phyloP scores from a whole-genome alignment of 2,888 invertebrate genomes.

The Deilephila elpenor region DNA sequence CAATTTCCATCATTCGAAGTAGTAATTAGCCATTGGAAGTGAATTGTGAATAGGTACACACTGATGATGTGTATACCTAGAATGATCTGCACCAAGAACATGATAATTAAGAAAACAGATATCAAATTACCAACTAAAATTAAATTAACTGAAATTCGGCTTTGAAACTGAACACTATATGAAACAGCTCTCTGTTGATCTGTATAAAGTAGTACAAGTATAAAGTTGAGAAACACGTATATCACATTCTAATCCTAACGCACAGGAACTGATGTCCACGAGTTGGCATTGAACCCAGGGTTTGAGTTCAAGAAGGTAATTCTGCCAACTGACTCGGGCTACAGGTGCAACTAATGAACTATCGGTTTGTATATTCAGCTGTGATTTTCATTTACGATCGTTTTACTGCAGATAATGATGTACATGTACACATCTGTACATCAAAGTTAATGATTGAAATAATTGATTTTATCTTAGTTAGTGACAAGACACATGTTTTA shows the following conservation, averaged over 20 bases:
- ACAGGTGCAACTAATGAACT: background rate
- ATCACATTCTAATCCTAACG: background rate
- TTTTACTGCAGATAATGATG: background rate
- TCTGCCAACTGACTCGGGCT: background rate
- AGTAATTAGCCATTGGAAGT: too few species aligned
- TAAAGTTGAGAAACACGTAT: background rate
- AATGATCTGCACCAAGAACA: too few species aligned
- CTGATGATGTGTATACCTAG: too few species aligned
- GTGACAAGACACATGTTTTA: too few species aligned
- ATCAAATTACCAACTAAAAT: too few species aligned
- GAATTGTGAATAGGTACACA: too few species aligned
- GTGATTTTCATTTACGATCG: background rate
- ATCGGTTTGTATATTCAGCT: background rate
- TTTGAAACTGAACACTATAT: too few species aligned
- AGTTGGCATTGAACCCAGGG: slow-evolving; percentile 7
- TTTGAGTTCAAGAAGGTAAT: background rate
- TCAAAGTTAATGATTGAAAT: background rate
- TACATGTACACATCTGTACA: too few species aligned
- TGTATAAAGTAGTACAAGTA: background rate
- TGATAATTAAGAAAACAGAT: too few species aligned
- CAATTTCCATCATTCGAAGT: too few species aligned
- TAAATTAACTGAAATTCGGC: too few species aligned
- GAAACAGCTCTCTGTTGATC: background rate
- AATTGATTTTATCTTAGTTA: background rate
- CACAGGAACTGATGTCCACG: background rate